Percentiles rank a stretch among this genome's conserved stretches.
These are phyloP conservation scores for human (Homo sapiens) DNA, from an alignment of 2,113 vertebrate genomes.

Conservation along the genomic window GRCh38 chr16:11153001-11153500, in stretches of 20 bases:
- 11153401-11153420: neutral
- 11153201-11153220: neutral
- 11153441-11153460: neutral
- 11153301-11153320: neutral
- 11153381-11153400: neutral
- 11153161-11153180: slow-evolving; percentile 38
- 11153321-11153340: neutral
- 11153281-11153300: neutral
- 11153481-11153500: neutral
- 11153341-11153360: neutral
- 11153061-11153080: neutral
- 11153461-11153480: neutral
- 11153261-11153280: neutral
- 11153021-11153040: slow-evolving; percentile 17
- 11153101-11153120: slow-evolving; percentile 71
- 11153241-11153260: neutral
- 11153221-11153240: neutral
- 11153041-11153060: slow-evolving; percentile 65
- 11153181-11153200: slow-evolving; percentile 35
- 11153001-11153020: accelerated
- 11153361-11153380: neutral
- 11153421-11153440: neutral
- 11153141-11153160: slow-evolving; percentile 4
- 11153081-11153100: slow-evolving; percentile 72
- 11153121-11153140: slow-evolving; percentile 75